phyloP scores from a whole-genome alignment of 2,888 invertebrate genomes.

The Choristoneura rosaceana region DNA sequence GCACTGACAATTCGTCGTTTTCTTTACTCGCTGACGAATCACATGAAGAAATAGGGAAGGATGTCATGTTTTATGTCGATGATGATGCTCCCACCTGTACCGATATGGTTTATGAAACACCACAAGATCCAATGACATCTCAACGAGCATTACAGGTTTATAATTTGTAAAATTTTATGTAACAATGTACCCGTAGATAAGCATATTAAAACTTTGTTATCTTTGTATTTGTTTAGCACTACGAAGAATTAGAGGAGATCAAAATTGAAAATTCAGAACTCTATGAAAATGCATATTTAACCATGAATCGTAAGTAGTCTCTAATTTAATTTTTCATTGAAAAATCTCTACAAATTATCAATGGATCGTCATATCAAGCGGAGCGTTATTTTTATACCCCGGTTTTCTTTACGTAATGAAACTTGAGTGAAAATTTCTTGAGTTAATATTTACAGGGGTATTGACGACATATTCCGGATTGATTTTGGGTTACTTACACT shows the following conservation, averaged over 20 bases:
- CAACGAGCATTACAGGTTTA: constrained; percentile 29
- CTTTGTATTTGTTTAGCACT: constrained; percentile 16
- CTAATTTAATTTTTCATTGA: neutral
- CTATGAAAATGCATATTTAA: constrained; percentile 56
- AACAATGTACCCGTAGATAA: neutral
- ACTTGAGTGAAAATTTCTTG: too few relatives aligned
- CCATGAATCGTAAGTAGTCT: constrained; percentile 70
- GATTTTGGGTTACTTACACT: too few relatives aligned
- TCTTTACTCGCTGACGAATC: constrained; percentile 63
- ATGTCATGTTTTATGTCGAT: constrained; percentile 58
- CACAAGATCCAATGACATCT: constrained; percentile 42
- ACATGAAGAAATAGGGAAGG: constrained; percentile 51
- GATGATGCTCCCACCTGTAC: constrained; percentile 48
- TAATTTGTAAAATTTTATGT: neutral
- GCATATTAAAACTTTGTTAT: neutral
- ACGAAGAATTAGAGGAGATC: constrained; percentile 35
- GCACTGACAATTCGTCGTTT: constrained; percentile 60
- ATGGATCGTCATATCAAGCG: neutral
- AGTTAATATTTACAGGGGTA: too few relatives aligned
- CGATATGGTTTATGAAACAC: constrained; percentile 42
- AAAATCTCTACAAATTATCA: neutral
- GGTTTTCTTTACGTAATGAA: too few relatives aligned
- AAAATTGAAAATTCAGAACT: constrained; percentile 45
- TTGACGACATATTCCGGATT: too few relatives aligned
- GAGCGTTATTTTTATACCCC: too few relatives aligned